Evolutionary conservation across 1,140 invertebrate genomes (phyloP), one percentile per base, ranked within the genome.

Genomic region (Argopecten irradians): DNA sequence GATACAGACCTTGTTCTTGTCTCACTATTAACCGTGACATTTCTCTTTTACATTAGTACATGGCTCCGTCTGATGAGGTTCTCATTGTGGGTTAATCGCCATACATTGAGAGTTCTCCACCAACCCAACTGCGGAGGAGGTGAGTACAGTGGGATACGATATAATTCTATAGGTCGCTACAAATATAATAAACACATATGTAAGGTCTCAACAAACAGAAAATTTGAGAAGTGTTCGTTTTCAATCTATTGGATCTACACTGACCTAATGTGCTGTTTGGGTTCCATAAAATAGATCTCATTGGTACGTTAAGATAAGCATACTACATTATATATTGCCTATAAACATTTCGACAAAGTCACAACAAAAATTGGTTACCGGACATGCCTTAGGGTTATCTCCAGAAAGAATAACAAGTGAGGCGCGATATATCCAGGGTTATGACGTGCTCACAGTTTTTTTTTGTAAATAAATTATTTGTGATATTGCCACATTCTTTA

Each of bases 1-100:
- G n/a, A n/a, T 22, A 88, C 87, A 82, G 87, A 95, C 94, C 92
- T 94, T 85, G 94, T 95, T n/a, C n/a, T n/a, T 94, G 95, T 95
- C 92, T 95, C 95, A 92, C 94, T 95, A 89, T 95, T 93, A 5
- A 94, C 88, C 55, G 93, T 90, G n/a, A 92, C 90, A 86, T 93
- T 90, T 32, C 94, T 90, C 28, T 90, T n/a, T 91, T 7, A 94
- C 93, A 89, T 93, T 85, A 8, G 94, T 93, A 94, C 95, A 95
- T 0, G 93, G 93, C 86, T 93, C 41, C 89, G 93, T 36, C 90
- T 41, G 28, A 89, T 90, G 0, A 95, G 33, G 28, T 93, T 93
- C 35, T 91, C 89, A 84, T 94, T 89, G n/a, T n/a, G n/a, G n/a
- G n/a, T n/a, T n/a, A n/a, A n/a, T n/a, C n/a, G n/a, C n/a, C n/a